Evolutionary conservation across 2,888 invertebrate genomes (phyloP).

Genomic region (Calameuta pallipes): DNA sequence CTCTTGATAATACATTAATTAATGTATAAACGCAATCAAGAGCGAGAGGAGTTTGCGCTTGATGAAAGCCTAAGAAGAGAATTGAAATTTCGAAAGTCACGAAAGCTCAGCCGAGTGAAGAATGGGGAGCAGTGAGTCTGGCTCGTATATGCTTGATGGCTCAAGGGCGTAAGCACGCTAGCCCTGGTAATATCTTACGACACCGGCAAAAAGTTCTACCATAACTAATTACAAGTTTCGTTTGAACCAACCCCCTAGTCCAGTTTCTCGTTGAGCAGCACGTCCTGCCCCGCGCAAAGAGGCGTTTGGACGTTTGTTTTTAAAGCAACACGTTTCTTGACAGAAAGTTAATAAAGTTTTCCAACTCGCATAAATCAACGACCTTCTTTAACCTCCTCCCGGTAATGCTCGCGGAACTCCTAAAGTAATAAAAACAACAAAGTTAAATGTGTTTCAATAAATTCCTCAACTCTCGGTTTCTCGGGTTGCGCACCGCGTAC

Average conservation of each 20-base stretch:
- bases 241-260: conserved; percentile 6
- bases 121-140: not conserved
- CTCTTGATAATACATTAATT: conserved; percentile 3
- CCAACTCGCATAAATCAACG: conserved; percentile 58
- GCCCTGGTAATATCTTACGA: conserved; percentile 3
- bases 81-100: not conserved
- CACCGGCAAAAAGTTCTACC: conserved; percentile 11
- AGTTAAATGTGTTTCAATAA: conserved; percentile 51
- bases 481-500: conserved; percentile 5
- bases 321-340: conserved; percentile 46
- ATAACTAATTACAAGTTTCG: conserved; percentile 21
- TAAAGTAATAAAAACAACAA: conserved; percentile 42
- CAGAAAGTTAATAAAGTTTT: conserved; percentile 56
- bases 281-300: conserved; percentile 9
- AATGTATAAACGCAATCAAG: conserved; percentile 8
- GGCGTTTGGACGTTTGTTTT: conserved; percentile 16
- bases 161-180: not conserved
- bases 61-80: not conserved
- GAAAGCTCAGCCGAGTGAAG: not conserved
- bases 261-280: not conserved
- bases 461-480: conserved; percentile 28
- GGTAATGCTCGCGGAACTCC: not conserved
- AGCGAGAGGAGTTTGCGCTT: not conserved
- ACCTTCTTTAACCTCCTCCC: conserved; percentile 36
- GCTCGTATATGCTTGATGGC: not conserved